A percentile compares a stretch with the other conserved stretches of the same genome.
phyloP scores from a whole-genome alignment of 2,113 vertebrate genomes.

The Gymnarchus niloticus region DNA sequence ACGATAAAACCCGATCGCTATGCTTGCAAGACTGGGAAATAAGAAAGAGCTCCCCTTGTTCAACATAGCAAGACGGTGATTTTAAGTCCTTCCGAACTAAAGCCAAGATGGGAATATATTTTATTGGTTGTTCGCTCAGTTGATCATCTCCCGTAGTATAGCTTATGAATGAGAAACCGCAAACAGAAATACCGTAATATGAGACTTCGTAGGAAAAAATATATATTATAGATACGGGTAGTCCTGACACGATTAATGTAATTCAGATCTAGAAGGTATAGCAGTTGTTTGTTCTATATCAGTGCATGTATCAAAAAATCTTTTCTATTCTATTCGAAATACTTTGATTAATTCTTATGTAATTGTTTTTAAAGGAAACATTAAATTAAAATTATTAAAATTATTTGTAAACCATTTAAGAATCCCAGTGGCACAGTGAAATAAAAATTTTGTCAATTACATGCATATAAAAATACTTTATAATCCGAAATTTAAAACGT shows the following conservation, averaged over 20 bases:
- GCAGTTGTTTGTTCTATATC: neutral
- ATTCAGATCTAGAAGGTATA: neutral
- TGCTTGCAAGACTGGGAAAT: neutral
- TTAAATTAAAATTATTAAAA: neutral
- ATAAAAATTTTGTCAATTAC: neutral
- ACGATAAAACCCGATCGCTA: neutral
- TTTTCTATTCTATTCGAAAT: no score
- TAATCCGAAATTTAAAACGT: neutral
- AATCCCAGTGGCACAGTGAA: neutral
- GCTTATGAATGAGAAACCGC: neutral
- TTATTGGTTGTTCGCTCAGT: neutral
- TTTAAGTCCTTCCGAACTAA: slow-evolving; percentile 12
- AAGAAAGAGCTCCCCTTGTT: neutral
- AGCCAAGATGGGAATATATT: neutral
- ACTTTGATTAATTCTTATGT: neutral
- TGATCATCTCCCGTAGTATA: neutral
- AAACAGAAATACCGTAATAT: slow-evolving; percentile 10
- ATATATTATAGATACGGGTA: neutral
- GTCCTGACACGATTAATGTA: neutral
- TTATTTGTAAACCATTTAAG: neutral
- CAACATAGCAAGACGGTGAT: neutral
- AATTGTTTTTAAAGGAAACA: neutral
- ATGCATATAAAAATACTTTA: neutral
- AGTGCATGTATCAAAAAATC: neutral
- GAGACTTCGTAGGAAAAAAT: neutral